Evolutionary conservation across 2,797 vertebrate species (phyloP).

Genomic region (Sebastes alutus): DNA sequence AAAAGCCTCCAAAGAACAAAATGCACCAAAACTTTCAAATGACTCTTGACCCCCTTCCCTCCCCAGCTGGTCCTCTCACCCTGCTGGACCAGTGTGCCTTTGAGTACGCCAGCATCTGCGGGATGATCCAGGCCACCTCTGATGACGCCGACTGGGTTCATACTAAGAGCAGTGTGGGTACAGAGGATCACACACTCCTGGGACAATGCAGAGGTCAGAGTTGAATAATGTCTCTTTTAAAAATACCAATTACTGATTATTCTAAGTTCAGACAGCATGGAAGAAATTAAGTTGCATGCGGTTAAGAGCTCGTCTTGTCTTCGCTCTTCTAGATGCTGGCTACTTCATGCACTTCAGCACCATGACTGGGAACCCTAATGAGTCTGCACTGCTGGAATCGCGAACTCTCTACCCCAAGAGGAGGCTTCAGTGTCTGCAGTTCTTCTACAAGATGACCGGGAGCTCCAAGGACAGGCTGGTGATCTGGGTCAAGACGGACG

Average conservation of each 20-base stretch:
- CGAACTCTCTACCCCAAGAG: conserved; percentile 90
- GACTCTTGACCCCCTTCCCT: background rate
- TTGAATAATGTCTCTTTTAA: background rate
- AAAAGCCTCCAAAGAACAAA: background rate
- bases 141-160: conserved; percentile 85
- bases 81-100: conserved; percentile 92
- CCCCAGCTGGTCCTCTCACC: conserved; percentile 85
- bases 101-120: conserved; percentile 89
- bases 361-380: conserved; percentile 57
- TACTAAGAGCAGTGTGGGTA: conserved; percentile 54
- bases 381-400: conserved; percentile 88
- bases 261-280: background rate
- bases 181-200: conserved; percentile 86
- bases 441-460: conserved; percentile 92
- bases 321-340: conserved; percentile 82
- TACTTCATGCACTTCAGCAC: conserved; percentile 89
- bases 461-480: conserved; percentile 82
- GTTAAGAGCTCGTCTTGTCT: background rate
- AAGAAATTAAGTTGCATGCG: background rate
- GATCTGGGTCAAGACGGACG: conserved; percentile 89
- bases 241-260: background rate
- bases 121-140: conserved; percentile 89
- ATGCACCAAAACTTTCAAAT: background rate
- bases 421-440: conserved; percentile 90
- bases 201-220: conserved; percentile 87